Percentiles rank a stretch among this genome's conserved stretches.
Evolutionary conservation across 2,888 invertebrate genomes (phyloP).

Genomic region (Chymomyza caudatula): DNA sequence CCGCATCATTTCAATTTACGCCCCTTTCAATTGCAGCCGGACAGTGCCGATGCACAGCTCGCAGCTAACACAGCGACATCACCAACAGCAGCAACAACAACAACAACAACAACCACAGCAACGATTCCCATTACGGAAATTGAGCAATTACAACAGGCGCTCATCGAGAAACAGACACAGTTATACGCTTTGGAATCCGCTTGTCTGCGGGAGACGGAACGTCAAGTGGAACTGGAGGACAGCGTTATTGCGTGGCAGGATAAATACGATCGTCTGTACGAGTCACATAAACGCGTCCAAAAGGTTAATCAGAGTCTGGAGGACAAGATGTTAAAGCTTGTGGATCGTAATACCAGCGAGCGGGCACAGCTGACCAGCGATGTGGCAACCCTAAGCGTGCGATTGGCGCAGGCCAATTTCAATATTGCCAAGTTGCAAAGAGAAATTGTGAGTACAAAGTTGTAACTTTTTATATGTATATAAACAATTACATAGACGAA

Average conservation of each 20-base stretch:
- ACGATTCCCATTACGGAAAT: slow-evolving; percentile 81
- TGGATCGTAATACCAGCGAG: slow-evolving; percentile 94
- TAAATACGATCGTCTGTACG: slow-evolving; percentile 94
- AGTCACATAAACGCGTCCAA: slow-evolving; percentile 95
- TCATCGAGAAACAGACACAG: slow-evolving; percentile 89
- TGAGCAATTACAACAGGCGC: slow-evolving; percentile 83
- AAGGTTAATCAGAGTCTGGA: slow-evolving; percentile 96
- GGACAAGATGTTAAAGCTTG: slow-evolving; percentile 94
- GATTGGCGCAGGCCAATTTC: slow-evolving; percentile 90
- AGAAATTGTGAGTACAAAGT: slow-evolving; percentile 85
- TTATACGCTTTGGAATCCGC: slow-evolving; percentile 92
- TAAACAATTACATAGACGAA: too few relatives aligned
- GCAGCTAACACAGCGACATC: slow-evolving; percentile 32
- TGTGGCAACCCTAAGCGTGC: slow-evolving; percentile 89
- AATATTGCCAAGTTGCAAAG: slow-evolving; percentile 89
- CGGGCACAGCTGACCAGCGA: slow-evolving; percentile 92
- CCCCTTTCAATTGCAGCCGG: slow-evolving; percentile 48
- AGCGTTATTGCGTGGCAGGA: slow-evolving; percentile 93
- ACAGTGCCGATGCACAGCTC: slow-evolving; percentile 34
- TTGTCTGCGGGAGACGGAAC: slow-evolving; percentile 88
- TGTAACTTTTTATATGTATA: too few relatives aligned
- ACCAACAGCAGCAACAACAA: slow-evolving; percentile 5
- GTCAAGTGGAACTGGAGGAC: slow-evolving; percentile 88
- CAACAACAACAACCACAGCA: slow-evolving; percentile 2
- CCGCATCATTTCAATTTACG: slow-evolving; percentile 40